These are phyloP conservation scores for Masnerella sp. DNA, from an alignment of 2,888 invertebrate genomes.

Conservation along the genomic window DNA sequence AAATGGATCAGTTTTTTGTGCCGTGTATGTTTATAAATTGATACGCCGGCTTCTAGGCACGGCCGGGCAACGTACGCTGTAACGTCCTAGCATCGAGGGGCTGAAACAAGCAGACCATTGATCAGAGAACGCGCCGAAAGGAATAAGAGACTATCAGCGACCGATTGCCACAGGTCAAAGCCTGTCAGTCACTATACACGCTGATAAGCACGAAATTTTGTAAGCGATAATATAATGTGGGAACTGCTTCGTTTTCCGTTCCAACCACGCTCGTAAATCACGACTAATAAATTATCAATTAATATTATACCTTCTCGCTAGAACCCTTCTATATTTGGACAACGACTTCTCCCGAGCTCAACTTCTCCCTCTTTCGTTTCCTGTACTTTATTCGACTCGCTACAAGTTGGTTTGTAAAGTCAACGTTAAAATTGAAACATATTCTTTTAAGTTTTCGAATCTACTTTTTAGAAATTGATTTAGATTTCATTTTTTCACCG, in stretches of 20 bases:
- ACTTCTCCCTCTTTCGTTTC: no score
- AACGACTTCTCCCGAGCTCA: no score
- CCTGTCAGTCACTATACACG: constrained; percentile 69
- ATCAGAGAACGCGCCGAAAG: constrained; percentile 68
- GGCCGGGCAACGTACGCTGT: constrained; percentile 31
- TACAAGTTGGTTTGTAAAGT: no score
- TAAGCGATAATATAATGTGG: constrained; percentile 65
- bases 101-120: constrained; percentile 72
- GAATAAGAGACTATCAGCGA: constrained; percentile 73
- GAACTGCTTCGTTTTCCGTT: constrained; percentile 60
- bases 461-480: no score
- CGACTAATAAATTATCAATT: constrained; percentile 39
- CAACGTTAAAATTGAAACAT: no score
- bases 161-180: constrained; percentile 76
- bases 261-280: constrained; percentile 51
- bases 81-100: constrained; percentile 46
- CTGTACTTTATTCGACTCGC: no score
- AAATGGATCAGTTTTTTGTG: no score
- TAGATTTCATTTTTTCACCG: no score
- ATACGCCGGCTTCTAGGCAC: constrained; percentile 35
- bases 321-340: no score
- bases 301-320: constrained; percentile 41
- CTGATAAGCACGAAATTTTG: constrained; percentile 69
- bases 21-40: constrained; percentile 54
- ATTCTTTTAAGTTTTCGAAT: no score